Evolutionary conservation across 2,888 invertebrate species (phyloP).

Genomic region (Smittia sp.): DNA sequence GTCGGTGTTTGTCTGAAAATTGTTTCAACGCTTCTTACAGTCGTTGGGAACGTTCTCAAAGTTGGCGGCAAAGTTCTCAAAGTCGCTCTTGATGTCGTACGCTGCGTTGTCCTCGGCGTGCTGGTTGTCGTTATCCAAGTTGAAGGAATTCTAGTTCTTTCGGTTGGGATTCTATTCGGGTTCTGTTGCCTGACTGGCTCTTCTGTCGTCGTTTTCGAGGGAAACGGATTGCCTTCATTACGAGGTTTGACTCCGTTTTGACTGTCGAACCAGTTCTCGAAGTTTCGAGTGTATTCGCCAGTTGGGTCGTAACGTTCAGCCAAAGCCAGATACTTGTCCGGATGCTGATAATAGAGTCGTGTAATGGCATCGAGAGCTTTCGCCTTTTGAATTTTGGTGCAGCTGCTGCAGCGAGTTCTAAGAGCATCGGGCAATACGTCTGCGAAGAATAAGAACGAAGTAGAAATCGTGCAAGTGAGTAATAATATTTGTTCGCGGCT

Average conservation of each 20-base stretch:
- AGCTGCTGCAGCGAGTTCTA: constrained; percentile 63
- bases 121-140: constrained; percentile 21
- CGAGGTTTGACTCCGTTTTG: constrained; percentile 41
- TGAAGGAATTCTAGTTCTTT: constrained; percentile 30
- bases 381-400: constrained; percentile 64
- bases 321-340: constrained; percentile 66
- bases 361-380: constrained; percentile 68
- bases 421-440: constrained; percentile 70
- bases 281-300: constrained; percentile 61
- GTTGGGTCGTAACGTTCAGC: constrained; percentile 68
- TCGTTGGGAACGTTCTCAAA: background rate
- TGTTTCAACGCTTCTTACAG: background rate
- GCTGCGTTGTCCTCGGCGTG: background rate
- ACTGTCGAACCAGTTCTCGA: constrained; percentile 49
- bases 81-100: background rate
- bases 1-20: background rate
- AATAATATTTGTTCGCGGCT: too few species aligned
- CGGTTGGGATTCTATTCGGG: background rate
- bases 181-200: background rate
- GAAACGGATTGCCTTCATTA: background rate
- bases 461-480: too few species aligned
- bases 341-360: constrained; percentile 62
- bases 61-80: background rate
- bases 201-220: background rate
- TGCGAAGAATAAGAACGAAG: constrained; percentile 50